Conservation (phyloP, 2,113 vertebrate genomes). For the Dascyllus trimaculatus region DNA sequence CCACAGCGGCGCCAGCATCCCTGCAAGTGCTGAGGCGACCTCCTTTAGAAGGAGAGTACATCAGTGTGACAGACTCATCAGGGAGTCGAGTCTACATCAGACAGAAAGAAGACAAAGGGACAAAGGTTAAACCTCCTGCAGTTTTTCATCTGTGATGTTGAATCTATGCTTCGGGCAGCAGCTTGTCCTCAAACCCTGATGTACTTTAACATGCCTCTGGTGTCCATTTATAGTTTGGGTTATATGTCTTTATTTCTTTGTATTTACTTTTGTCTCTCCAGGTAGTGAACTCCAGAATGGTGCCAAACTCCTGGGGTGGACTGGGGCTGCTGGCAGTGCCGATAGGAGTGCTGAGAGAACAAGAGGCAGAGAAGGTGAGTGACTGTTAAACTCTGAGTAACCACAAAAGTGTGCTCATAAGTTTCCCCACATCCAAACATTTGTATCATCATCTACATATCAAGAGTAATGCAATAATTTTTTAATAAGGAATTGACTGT, state of each 20-base stretch:
- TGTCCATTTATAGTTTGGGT: neutral
- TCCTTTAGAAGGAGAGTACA: constrained; percentile 90
- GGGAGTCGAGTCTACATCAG: constrained; percentile 91
- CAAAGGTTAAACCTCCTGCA: constrained; percentile 60
- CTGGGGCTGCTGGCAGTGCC: constrained; percentile 90
- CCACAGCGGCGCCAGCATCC: neutral
- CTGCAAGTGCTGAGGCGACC: constrained; percentile 86
- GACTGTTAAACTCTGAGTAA: neutral
- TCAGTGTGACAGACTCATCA: constrained; percentile 90
- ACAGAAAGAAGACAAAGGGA: constrained; percentile 80
- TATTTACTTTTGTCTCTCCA: constrained; percentile 54
- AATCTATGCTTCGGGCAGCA: neutral
- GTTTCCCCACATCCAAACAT: too few species aligned
- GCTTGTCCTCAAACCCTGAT: neutral
- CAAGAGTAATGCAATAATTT: too few species aligned
- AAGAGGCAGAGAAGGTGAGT: constrained; percentile 88
- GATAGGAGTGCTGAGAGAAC: constrained; percentile 89
- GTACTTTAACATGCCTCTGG: neutral
- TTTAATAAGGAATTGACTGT: too few species aligned
- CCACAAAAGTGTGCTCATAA: too few species aligned
- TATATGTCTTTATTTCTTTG: neutral
- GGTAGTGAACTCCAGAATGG: constrained; percentile 66
- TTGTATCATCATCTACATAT: too few species aligned
- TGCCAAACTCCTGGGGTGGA: constrained; percentile 77
- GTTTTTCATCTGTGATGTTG: neutral